Evolutionary conservation across 2,888 invertebrate species (phyloP), one percentile per base, ranked within the genome.

Genomic region (Melanargia galathea): DNA sequence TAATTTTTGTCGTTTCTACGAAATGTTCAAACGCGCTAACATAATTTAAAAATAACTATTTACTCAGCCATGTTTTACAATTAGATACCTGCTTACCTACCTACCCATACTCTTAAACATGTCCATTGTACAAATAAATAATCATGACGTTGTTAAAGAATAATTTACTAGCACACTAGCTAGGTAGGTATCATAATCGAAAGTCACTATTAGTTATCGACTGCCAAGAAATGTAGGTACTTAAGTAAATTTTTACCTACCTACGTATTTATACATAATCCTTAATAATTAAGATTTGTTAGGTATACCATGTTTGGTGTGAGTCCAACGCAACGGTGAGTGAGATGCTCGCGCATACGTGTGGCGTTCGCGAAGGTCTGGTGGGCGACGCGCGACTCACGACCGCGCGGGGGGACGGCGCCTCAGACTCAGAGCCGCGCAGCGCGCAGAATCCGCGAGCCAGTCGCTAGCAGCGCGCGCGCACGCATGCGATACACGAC

Each of bases 271-370:
- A 65, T 60, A 54, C 26, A 49, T 35, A 65, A 64, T 52, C 55
- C 62, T 57, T 66, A 60, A 51, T 63, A 59, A 79, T 75, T 76
- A 78, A 77, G 33, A 72, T 75, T 73, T 65, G 65, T 30, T 30
- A 30, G 1, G 64, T 71, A 68, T 72, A 57, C 91, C 90, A 81
- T 90, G 89, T 91, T 90, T 87, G 90, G 90, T 87, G 79, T 83
- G 82, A 84, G 77, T 85, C 81, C 83, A 81, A 81, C n/a, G n/a
- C n/a, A n/a, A n/a, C n/a, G n/a, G n/a, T n/a, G 83, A 72, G 78
- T 73, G 84, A 88, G 86, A 88, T 85, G 86, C 84, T 73, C 85
- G 77, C 87, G 88, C 84, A 90, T 88, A 90, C 90, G 90, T 90
- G 89, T 87, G n/a, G n/a, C n/a, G n/a, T n/a, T n/a, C 83, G 80